A percentile compares a stretch with the other conserved stretches of the same genome.
phyloP scores from a whole-genome alignment of 1,140 invertebrate species.

The Halotydeus destructor region DNA sequence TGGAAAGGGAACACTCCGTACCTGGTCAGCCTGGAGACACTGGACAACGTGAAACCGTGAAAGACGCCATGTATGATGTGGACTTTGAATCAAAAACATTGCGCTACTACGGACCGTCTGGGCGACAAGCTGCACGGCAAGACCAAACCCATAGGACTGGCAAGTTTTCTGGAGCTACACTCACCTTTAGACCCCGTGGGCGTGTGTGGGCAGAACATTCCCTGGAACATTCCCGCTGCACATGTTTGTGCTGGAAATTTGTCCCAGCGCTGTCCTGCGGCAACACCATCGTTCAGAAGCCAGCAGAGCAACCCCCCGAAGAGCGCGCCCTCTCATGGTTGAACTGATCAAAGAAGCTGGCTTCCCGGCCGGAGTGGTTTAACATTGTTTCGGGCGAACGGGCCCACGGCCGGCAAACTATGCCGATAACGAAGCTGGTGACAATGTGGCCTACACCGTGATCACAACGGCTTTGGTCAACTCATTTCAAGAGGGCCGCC shows the following conservation, averaged over 20 bases:
- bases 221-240: conserved; percentile 74
- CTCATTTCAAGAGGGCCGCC: too few relatives aligned
- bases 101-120: conserved; percentile 73
- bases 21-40: conserved; percentile 43
- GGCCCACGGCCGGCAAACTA: conserved; percentile 14
- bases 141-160: conserved; percentile 51
- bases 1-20: conserved; percentile 52
- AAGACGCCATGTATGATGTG: conserved; percentile 41
- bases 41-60: conserved; percentile 74
- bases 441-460: conserved; percentile 69
- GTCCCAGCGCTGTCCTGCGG: conserved; percentile 32
- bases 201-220: conserved; percentile 47
- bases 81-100: conserved; percentile 35
- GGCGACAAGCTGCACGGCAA: conserved; percentile 52
- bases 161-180: conserved; percentile 3
- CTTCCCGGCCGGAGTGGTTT: conserved; percentile 24
- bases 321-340: conserved; percentile 29
- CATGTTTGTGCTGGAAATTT: conserved; percentile 32
- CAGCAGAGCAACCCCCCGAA: conserved; percentile 34
- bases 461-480: conserved; percentile 64
- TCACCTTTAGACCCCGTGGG: conserved; percentile 53
- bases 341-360: conserved; percentile 20
- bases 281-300: conserved; percentile 32
- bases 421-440: conserved; percentile 26
- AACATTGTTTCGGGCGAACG: conserved; percentile 24